Conservation (phyloP, 2,888 invertebrate species). For the Calliopum simillimum region DNA sequence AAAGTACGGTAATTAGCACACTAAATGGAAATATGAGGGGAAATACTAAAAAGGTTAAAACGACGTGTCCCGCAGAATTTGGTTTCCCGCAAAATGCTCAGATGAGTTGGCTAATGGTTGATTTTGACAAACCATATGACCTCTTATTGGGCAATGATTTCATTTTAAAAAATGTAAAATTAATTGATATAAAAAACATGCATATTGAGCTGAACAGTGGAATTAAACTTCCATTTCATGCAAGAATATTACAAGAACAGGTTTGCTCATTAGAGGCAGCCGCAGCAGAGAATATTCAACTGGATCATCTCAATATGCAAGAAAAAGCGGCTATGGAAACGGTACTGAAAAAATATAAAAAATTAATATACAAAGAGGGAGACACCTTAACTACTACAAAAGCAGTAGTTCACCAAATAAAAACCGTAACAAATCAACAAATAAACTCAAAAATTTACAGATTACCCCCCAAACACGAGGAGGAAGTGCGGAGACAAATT, state of each 20-base stretch:
- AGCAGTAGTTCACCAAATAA: constrained; percentile 38
- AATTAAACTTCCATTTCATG: constrained; percentile 33
- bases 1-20: constrained; percentile 39
- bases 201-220: constrained; percentile 35
- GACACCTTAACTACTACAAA: constrained; percentile 31
- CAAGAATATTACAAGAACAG: constrained; percentile 33
- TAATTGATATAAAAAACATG: constrained; percentile 37
- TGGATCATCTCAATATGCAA: constrained; percentile 38
- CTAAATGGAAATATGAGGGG: constrained; percentile 28
- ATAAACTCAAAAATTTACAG: constrained; percentile 33
- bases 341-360: constrained; percentile 38
- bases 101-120: constrained; percentile 40
- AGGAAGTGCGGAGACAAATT: constrained; percentile 28
- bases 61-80: constrained; percentile 41
- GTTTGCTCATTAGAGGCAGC: constrained; percentile 29
- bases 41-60: constrained; percentile 39
- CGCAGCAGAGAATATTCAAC: constrained; percentile 28
- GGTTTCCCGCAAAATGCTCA: constrained; percentile 39
- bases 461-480: constrained; percentile 23
- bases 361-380: constrained; percentile 40
- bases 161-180: constrained; percentile 37
- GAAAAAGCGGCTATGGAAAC: constrained; percentile 29
- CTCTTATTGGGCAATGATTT: constrained; percentile 41
- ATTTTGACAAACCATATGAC: constrained; percentile 41
- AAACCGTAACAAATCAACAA: constrained; percentile 37